A percentile compares a stretch with the other conserved stretches of the same genome.
phyloP scores from a whole-genome alignment of 2,113 vertebrate species.

The Porphyrio hochstetteri region DNA sequence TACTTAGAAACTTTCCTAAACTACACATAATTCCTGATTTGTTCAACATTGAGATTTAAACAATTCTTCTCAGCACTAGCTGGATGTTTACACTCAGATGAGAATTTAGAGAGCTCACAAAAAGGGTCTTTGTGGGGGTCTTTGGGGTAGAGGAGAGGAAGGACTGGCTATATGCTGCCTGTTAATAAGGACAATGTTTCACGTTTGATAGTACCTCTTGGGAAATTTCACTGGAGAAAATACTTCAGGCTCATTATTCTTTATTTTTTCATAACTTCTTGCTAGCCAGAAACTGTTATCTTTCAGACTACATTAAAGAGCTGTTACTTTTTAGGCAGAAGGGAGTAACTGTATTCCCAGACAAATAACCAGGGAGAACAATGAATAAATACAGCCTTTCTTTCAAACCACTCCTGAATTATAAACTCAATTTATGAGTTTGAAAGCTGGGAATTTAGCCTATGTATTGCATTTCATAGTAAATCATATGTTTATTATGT shows the following conservation, averaged over 20 bases:
- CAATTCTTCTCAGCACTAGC: neutral
- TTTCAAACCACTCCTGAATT: slow-evolving; percentile 7
- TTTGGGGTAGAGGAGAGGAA: neutral
- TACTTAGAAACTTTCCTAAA: neutral
- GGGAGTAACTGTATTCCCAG: slow-evolving; percentile 39
- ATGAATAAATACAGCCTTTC: slow-evolving; percentile 26
- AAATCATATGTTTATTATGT: slow-evolving; percentile 3
- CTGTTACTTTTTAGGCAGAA: slow-evolving; percentile 21
- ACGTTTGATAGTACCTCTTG: slow-evolving; percentile 13
- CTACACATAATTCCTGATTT: slow-evolving; percentile 3
- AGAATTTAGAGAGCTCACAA: slow-evolving; percentile 33
- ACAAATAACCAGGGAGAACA: slow-evolving; percentile 35
- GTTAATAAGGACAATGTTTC: slow-evolving; percentile 44
- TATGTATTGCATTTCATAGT: neutral
- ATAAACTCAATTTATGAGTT: slow-evolving; percentile 26
- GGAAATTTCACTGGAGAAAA: neutral
- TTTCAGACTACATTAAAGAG: slow-evolving; percentile 43
- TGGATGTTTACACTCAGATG: neutral
- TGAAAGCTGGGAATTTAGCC: slow-evolving; percentile 18
- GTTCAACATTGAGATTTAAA: neutral
- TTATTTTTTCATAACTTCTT: slow-evolving; percentile 12
- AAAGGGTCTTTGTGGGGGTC: neutral
- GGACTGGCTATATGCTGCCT: neutral
- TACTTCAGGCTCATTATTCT: slow-evolving; percentile 35
- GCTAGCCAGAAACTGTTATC: neutral